A percentile compares a stretch with the other conserved stretches of the same genome.
Conservation (phyloP, 2,797 vertebrate species). For the Podarcis lilfordi region DNA sequence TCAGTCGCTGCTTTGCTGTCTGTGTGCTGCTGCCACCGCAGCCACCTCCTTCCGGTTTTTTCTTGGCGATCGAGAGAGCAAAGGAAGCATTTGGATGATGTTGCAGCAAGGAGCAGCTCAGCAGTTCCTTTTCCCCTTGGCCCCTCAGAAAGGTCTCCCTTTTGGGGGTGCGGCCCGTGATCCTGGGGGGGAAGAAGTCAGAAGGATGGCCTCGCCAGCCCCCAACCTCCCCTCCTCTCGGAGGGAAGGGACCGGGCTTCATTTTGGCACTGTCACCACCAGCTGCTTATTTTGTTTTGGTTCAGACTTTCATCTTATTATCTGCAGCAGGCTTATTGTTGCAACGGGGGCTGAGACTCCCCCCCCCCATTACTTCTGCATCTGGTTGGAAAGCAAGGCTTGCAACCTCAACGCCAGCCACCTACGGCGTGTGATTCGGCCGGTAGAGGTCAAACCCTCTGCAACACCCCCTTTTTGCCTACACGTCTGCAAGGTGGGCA, state of each 20-base stretch:
- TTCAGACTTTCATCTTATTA: slow-evolving; percentile 64
- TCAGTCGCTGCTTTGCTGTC: slow-evolving; percentile 65
- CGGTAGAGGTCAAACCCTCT: slow-evolving; percentile 7
- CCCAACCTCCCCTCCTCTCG: slow-evolving; percentile 6
- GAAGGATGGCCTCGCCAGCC: slow-evolving; percentile 52
- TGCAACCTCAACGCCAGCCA: slow-evolving; percentile 41
- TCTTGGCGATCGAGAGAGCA: slow-evolving; percentile 70
- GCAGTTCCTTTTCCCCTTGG: slow-evolving; percentile 55
- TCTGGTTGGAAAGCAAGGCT: slow-evolving; percentile 51
- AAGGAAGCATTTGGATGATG: slow-evolving; percentile 53
- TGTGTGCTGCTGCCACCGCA: slow-evolving; percentile 69
- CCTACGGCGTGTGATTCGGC: background rate
- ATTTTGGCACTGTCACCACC: slow-evolving; percentile 72
- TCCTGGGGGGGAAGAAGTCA: background rate
- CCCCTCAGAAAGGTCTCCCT: slow-evolving; percentile 63
- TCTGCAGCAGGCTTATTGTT: slow-evolving; percentile 4
- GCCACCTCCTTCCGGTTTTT: slow-evolving; percentile 67
- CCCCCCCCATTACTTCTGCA: slow-evolving; percentile 51
- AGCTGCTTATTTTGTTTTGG: slow-evolving; percentile 70
- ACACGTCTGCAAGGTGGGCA: slow-evolving; percentile 41
- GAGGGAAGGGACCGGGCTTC: slow-evolving; percentile 44
- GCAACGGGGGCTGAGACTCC: slow-evolving; percentile 61
- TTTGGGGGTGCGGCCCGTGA: slow-evolving; percentile 28
- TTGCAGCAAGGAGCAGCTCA: slow-evolving; percentile 57
- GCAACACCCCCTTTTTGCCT: slow-evolving; percentile 30